Evolutionary conservation across 1,140 invertebrate genomes (phyloP), one percentile per base, ranked within the genome.

Genomic region (Cydia splendana): DNA sequence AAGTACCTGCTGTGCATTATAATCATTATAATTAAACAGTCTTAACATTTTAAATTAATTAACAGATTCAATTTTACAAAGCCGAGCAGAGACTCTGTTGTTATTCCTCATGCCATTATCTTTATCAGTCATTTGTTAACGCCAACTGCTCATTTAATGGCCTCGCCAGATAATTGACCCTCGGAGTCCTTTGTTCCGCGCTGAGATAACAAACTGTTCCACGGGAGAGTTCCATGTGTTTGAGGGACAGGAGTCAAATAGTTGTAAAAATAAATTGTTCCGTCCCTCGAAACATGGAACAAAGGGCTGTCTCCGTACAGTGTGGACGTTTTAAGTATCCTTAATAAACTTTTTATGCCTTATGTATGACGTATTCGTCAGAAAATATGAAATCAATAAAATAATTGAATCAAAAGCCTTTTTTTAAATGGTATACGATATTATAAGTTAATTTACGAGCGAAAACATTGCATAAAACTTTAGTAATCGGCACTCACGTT

Each of bases 171-270:
- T 20, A 62, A 20, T 9, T 62, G 9, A 20, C 57, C 57, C 18
- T 7, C 57, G 57, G n/a, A 9, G 18, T 24, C 57, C 57, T 62
- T 62, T 62, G 57, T 62, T 24, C n/a, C 57, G n/a, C n/a, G 18
- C n/a, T 62, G 20, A 62, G 57, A 62, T 62, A 62, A 62, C 57
- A 62, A 62, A 62, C 20, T 53, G n/a, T n/a, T 18, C 51, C n/a
- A 53, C 6, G n/a, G n/a, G n/a, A 18, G 15, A 7, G 51, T 9
- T 62, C 10, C 57, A 62, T 24, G 57, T 62, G 57, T 62, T 62
- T 62, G 20, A 57, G 15, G 53, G 57, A 24, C 20, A 24, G 18
- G 20, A 62, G 20, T 24, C 57, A 62, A 62, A 4, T 24, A 20
- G 51, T n/a, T 62, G 18, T 10, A 62, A 3, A 20, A 20, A 62